Evolutionary conservation across 1,140 invertebrate species (phyloP).

Genomic region (Drosophila pectinifera): DNA sequence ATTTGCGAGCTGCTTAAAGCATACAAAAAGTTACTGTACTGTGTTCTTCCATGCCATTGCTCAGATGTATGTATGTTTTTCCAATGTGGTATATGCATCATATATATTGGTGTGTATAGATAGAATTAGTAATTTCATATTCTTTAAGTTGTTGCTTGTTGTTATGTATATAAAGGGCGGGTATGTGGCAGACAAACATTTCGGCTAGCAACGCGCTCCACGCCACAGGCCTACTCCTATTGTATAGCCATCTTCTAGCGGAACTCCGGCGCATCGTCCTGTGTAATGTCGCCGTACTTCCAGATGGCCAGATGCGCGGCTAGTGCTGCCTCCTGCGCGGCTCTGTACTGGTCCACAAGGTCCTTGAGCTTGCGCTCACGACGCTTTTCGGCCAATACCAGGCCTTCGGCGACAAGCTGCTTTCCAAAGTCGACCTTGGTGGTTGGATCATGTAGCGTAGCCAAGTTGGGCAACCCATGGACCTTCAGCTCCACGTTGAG

Average conservation of each 20-base stretch:
- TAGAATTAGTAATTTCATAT: constrained; percentile 83
- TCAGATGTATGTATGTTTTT: constrained; percentile 59
- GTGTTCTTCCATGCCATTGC: constrained; percentile 46
- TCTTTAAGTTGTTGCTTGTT: constrained; percentile 76
- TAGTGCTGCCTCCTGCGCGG: constrained; percentile 94
- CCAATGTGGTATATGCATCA: constrained; percentile 70
- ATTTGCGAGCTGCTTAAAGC: constrained; percentile 66
- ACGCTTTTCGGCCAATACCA: constrained; percentile 92
- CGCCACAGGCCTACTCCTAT: constrained; percentile 69
- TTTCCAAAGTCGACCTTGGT: constrained; percentile 94
- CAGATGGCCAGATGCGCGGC: constrained; percentile 94
- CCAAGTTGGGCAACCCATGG: constrained; percentile 86
- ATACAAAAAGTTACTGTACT: constrained; percentile 55
- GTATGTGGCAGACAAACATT: constrained; percentile 85
- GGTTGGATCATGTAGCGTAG: constrained; percentile 90
- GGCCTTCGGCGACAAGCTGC: constrained; percentile 93
- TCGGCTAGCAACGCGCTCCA: constrained; percentile 67
- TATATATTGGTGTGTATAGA: constrained; percentile 72
- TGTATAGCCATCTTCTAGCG: constrained; percentile 66
- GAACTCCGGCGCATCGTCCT: constrained; percentile 90
- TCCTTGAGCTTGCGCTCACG: constrained; percentile 93
- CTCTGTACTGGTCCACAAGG: constrained; percentile 92
- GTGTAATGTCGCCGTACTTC: constrained; percentile 98
- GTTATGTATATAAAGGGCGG: constrained; percentile 84
- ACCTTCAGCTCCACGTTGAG: constrained; percentile 90